Evolutionary conservation across 2,888 invertebrate genomes (phyloP).

Genomic region (Drosophila aldrichi): DNA sequence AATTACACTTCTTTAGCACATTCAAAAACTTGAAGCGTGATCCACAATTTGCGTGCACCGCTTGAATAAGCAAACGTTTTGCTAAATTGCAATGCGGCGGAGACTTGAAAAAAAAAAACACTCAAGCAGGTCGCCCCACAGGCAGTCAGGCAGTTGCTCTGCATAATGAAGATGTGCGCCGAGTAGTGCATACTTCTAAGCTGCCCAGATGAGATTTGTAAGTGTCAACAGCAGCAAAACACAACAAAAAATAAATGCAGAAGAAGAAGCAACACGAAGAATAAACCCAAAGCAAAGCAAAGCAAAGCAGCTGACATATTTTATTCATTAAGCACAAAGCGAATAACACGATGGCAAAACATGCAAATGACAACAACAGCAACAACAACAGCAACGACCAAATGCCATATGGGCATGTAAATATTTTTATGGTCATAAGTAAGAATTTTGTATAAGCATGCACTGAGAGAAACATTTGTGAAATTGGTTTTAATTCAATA

Average conservation of each 20-base stretch:
- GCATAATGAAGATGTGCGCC: conserved; percentile 60
- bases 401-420: conserved; percentile 74
- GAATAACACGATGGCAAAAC: conserved; percentile 63
- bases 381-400: conserved; percentile 53
- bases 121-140: conserved; percentile 19
- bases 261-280: background rate
- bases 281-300: conserved; percentile 52
- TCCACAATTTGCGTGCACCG: conserved; percentile 31
- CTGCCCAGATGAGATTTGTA: conserved; percentile 66
- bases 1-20: conserved; percentile 39
- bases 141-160: conserved; percentile 20
- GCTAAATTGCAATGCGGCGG: conserved; percentile 32
- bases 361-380: conserved; percentile 75
- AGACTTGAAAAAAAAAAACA: conserved; percentile 24
- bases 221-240: conserved; percentile 62
- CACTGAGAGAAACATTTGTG: conserved; percentile 19
- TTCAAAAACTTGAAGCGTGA: conserved; percentile 34
- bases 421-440: conserved; percentile 82
- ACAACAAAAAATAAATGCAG: background rate
- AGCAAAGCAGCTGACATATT: conserved; percentile 77
- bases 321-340: conserved; percentile 78
- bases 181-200: conserved; percentile 51
- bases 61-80: conserved; percentile 42
- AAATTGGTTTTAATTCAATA: background rate
- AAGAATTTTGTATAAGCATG: conserved; percentile 69